These are phyloP conservation scores for Ibycter americanus DNA, from an alignment of 2,797 vertebrate species.

Conservation along the genomic window DNA sequence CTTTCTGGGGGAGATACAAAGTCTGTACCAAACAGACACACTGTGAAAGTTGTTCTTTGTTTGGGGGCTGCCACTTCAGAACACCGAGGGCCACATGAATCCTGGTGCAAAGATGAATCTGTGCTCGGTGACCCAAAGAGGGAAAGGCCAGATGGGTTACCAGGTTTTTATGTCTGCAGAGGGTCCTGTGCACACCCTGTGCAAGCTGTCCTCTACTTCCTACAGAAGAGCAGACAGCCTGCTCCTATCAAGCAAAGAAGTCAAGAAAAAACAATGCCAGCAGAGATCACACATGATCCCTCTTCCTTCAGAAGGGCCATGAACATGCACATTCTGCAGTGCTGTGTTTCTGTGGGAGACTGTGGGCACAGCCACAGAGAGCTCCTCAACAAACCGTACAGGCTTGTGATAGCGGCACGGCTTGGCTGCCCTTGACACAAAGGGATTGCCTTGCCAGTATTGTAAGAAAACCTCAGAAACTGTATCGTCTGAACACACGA, in stretches of 20 bases:
- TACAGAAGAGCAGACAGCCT: not conserved
- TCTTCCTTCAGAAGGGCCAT: not conserved
- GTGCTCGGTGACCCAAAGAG: fast-evolving
- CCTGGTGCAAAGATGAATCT: not conserved
- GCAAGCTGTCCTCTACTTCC: not conserved
- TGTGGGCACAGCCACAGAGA: fast-evolving
- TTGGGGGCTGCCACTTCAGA: not conserved
- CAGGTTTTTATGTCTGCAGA: not conserved
- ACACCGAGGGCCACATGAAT: not conserved
- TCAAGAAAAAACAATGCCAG: not conserved
- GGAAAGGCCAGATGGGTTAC: not conserved
- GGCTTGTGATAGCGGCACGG: not conserved
- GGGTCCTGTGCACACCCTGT: not conserved
- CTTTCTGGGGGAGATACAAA: not conserved
- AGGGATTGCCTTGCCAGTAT: not conserved
- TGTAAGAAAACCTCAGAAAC: not conserved
- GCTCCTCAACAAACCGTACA: not conserved
- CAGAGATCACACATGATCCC: not conserved
- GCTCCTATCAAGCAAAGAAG: not conserved
- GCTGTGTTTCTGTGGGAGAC: not conserved
- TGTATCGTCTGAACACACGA: not conserved
- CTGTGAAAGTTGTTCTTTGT: not conserved
- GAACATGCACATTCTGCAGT: fast-evolving
- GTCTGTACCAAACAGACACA: not conserved
- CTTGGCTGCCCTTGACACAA: not conserved